These are phyloP conservation scores for Pelagia noctiluca DNA, from an alignment of 30 jellyfish, hydroid and myxozoan genomes.

Conservation along the genomic window DNA sequence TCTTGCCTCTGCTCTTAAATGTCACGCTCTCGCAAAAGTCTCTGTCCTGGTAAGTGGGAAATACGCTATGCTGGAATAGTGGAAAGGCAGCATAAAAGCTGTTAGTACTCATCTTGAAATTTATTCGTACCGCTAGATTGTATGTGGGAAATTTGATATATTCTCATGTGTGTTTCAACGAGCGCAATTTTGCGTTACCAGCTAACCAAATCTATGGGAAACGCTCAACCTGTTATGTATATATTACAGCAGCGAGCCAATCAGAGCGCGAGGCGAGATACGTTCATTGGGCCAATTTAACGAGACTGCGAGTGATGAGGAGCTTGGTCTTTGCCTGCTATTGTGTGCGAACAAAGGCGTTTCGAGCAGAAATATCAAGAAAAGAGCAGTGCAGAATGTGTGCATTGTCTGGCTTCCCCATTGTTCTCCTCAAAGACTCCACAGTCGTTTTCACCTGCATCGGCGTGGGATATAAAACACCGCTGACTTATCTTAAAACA, in stretches of 20 bases:
- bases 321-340: conserved; percentile 24
- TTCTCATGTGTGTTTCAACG: conserved; percentile 64
- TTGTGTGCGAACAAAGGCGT: too few species aligned
- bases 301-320: conserved; percentile 35
- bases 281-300: conserved; percentile 49
- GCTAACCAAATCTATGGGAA: conserved; percentile 75
- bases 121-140: conserved; percentile 60
- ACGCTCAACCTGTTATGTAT: conserved; percentile 76
- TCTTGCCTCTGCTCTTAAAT: conserved; percentile 43
- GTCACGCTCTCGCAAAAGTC: conserved; percentile 35
- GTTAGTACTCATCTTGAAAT: conserved; percentile 66
- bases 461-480: too few species aligned
- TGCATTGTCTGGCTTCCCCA: too few species aligned
- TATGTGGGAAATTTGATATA: conserved; percentile 83
- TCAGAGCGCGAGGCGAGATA: conserved; percentile 45
- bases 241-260: conserved; percentile 64
- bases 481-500: too few species aligned
- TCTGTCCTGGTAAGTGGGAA: conserved; percentile 57
- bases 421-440: too few species aligned
- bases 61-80: conserved; percentile 78
- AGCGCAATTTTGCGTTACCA: conserved; percentile 65
- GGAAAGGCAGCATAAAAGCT: conserved; percentile 88
- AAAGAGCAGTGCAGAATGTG: too few species aligned
- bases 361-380: too few species aligned
- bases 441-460: too few species aligned